Conservation (phyloP, 2,113 vertebrate genomes). For the Paraplagusia blochii region DNA sequence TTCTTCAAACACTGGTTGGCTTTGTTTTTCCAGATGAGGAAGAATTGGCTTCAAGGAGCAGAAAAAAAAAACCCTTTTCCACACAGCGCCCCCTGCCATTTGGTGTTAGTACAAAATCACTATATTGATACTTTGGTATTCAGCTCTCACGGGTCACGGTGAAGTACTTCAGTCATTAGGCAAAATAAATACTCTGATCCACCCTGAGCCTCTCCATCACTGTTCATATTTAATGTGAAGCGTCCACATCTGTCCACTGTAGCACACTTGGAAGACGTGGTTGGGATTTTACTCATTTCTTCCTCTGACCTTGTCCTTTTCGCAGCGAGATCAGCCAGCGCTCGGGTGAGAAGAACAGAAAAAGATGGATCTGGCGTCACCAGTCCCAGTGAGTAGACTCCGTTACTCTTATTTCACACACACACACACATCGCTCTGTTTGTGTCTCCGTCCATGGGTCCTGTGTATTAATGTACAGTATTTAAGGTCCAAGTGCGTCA, state of each 20-base stretch:
- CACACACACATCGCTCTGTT: too few relatives aligned
- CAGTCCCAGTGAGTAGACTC: constrained; percentile 68
- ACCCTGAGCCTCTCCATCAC: background rate
- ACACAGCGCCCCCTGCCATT: background rate
- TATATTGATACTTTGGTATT: background rate
- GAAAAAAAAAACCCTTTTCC: constrained; percentile 25
- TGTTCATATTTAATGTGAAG: background rate
- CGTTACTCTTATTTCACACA: too few relatives aligned
- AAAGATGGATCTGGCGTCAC: constrained; percentile 58
- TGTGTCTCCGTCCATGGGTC: too few relatives aligned
- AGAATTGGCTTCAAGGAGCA: constrained; percentile 13
- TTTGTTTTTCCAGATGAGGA: constrained; percentile 34
- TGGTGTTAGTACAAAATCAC: background rate
- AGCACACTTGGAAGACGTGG: background rate
- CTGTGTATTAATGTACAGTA: too few relatives aligned
- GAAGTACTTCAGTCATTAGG: background rate
- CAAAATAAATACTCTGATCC: background rate
- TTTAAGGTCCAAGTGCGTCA: background rate
- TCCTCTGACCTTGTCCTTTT: constrained; percentile 1
- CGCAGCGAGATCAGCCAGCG: constrained; percentile 63
- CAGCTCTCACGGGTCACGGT: background rate
- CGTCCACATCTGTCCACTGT: background rate
- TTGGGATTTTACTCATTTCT: constrained; percentile 11
- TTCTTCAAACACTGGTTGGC: constrained; percentile 12
- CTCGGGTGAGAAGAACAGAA: constrained; percentile 66